Evolutionary conservation across 2,888 invertebrate species (phyloP).

Genomic region (Ichneumoninae sp.): DNA sequence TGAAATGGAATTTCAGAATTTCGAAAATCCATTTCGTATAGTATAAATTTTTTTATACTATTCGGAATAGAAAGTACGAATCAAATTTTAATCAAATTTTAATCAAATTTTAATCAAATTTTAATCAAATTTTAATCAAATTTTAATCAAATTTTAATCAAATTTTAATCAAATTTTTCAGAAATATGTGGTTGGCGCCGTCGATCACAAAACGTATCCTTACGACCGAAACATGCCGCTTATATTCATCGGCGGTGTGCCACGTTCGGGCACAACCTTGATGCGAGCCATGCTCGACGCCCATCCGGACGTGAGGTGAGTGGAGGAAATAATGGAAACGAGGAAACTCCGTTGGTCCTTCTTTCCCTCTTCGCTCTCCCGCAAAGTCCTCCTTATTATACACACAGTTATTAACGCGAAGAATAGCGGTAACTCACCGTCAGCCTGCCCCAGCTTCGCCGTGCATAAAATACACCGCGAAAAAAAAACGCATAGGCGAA

Average conservation of each 20-base stretch:
- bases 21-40: too few relatives aligned
- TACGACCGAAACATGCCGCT: slow-evolving; percentile 96
- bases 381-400: background rate
- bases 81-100: too few relatives aligned
- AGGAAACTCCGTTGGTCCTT: background rate
- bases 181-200: slow-evolving; percentile 87
- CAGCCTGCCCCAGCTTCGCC: background rate
- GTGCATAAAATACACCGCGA: slow-evolving; percentile 39
- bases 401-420: slow-evolving; percentile 21
- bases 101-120: too few relatives aligned
- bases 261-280: slow-evolving; percentile 98
- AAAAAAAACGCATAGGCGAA: slow-evolving; percentile 41
- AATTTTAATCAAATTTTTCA: slow-evolving; percentile 78
- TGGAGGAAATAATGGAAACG: slow-evolving; percentile 26
- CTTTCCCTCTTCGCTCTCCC: background rate
- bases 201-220: slow-evolving; percentile 88
- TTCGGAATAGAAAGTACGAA: too few relatives aligned
- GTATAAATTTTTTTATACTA: too few relatives aligned
- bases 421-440: slow-evolving; percentile 21
- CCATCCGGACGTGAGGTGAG: slow-evolving; percentile 96
- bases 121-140: too few relatives aligned
- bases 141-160: too few relatives aligned
- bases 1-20: too few relatives aligned
- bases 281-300: slow-evolving; percentile 99
- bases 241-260: slow-evolving; percentile 99